phyloP scores from a whole-genome alignment of 1,140 invertebrate genomes.

The Drosophila lini region DNA sequence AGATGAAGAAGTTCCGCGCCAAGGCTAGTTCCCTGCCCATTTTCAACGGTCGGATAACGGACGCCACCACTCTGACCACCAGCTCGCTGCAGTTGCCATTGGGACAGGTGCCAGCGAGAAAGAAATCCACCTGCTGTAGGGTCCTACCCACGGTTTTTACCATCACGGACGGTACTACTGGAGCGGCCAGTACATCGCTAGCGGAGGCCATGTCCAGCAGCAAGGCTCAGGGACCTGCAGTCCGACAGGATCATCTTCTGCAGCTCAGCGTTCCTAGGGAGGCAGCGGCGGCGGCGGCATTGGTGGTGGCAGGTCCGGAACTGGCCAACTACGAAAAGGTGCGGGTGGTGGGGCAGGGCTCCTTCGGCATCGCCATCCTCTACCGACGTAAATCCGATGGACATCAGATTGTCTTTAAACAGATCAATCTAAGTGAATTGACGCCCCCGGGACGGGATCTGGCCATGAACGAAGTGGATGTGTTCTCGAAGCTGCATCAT shows the following conservation, averaged over 20 bases:
- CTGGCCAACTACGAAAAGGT: conserved; percentile 79
- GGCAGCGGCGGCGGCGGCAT: conserved; percentile 9
- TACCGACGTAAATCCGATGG: conserved; percentile 89
- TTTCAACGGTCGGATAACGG: conserved; percentile 77
- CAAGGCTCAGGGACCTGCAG: conserved; percentile 15
- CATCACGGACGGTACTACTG: conserved; percentile 65
- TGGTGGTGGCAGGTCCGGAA: conserved; percentile 59
- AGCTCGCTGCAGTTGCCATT: conserved; percentile 62
- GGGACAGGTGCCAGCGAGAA: conserved; percentile 10
- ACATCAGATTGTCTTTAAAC: conserved; percentile 90
- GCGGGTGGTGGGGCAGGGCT: conserved; percentile 85
- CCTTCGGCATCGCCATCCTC: conserved; percentile 90
- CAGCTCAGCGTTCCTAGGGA: conserved; percentile 58
- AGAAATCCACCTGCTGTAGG: conserved; percentile 12
- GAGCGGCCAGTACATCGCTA: conserved; percentile 57
- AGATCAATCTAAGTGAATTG: conserved; percentile 91
- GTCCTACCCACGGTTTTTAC: conserved; percentile 66
- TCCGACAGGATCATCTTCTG: conserved; percentile 34
- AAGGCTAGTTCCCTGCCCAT: conserved; percentile 77
- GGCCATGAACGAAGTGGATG: conserved; percentile 91
- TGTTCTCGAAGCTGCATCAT: conserved; percentile 90
- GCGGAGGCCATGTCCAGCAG: conserved; percentile 61
- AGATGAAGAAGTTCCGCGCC: conserved; percentile 75
- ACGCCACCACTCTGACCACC: conserved; percentile 69
- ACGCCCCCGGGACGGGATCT: conserved; percentile 88